phyloP scores from a whole-genome alignment of 2,113 vertebrate genomes.

The Neofelis nebulosa region DNA sequence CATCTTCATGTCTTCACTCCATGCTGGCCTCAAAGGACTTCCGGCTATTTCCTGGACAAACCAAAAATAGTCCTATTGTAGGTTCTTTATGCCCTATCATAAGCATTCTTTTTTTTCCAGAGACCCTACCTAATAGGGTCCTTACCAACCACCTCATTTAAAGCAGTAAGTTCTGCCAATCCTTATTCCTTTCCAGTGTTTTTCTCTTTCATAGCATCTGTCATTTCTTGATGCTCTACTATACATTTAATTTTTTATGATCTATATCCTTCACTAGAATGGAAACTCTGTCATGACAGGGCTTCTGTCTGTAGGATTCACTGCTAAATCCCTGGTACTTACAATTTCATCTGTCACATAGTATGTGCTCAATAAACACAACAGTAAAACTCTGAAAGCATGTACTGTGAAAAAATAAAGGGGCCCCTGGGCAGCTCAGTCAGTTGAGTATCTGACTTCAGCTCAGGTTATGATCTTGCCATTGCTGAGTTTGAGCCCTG shows the following conservation, averaged over 20 bases:
- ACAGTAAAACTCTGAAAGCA: not conserved
- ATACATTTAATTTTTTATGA: not conserved
- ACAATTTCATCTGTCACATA: not conserved
- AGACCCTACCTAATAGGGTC: not conserved
- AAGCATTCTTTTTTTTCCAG: not conserved
- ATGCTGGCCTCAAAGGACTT: not conserved
- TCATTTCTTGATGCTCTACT: not conserved
- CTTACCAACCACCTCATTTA: not conserved
- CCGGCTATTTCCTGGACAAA: not conserved
- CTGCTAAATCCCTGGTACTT: not conserved
- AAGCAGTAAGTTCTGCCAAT: accelerated
- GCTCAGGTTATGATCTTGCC: too few relatives aligned
- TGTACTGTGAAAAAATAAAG: not conserved
- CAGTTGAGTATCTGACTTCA: too few relatives aligned
- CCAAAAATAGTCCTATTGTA: not conserved
- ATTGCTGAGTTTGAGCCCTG: too few relatives aligned
- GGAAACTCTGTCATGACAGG: not conserved
- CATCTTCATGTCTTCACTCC: not conserved
- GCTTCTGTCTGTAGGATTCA: not conserved
- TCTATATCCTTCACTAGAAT: not conserved
- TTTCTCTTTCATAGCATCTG: not conserved
- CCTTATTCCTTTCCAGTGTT: not conserved
- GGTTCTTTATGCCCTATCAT: not conserved
- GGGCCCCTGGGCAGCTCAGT: too few relatives aligned
- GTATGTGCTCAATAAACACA: not conserved